A percentile compares a stretch with the other conserved stretches of the same genome.
Evolutionary conservation across 2,888 invertebrate genomes (phyloP).

Genomic region (Nomada fucata): DNA sequence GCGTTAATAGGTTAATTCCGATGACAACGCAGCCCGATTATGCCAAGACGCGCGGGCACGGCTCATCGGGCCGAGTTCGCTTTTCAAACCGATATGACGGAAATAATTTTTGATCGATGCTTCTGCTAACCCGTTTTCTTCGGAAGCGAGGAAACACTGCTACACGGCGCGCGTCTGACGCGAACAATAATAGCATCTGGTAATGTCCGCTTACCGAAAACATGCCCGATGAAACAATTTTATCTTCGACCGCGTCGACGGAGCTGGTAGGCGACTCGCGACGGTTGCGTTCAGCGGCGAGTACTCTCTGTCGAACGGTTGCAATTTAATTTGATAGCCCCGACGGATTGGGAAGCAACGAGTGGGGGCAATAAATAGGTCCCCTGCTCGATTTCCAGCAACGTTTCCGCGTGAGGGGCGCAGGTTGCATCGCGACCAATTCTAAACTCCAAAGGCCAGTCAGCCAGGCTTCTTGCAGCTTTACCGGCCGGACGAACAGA

Average conservation of each 20-base stretch:
- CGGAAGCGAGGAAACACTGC: too few relatives aligned
- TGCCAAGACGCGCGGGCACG: conserved; percentile 61
- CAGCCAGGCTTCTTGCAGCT: conserved; percentile 76
- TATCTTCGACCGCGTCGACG: too few relatives aligned
- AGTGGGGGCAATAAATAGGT: conserved; percentile 77
- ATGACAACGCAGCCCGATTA: conserved; percentile 68
- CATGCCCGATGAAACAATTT: too few relatives aligned
- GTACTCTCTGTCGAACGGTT: background rate
- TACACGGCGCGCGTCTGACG: too few relatives aligned
- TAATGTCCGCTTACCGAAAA: too few relatives aligned
- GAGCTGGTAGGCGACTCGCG: too few relatives aligned
- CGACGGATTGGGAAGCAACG: conserved; percentile 73
- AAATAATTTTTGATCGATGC: background rate
- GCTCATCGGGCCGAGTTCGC: conserved; percentile 29
- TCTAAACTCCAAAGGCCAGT: conserved; percentile 80
- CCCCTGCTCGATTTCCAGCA: conserved; percentile 80
- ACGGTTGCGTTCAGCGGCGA: too few relatives aligned
- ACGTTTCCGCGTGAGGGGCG: conserved; percentile 72
- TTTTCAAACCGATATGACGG: conserved; percentile 12
- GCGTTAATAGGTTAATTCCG: conserved; percentile 73
- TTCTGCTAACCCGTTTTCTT: background rate
- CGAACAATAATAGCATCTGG: too few relatives aligned
- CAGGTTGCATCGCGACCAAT: conserved; percentile 74
- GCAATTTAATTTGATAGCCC: background rate
- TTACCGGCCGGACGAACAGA: conserved; percentile 77